phyloP scores from a whole-genome alignment of 2,888 invertebrate genomes.

The Druceiella hillmani region DNA sequence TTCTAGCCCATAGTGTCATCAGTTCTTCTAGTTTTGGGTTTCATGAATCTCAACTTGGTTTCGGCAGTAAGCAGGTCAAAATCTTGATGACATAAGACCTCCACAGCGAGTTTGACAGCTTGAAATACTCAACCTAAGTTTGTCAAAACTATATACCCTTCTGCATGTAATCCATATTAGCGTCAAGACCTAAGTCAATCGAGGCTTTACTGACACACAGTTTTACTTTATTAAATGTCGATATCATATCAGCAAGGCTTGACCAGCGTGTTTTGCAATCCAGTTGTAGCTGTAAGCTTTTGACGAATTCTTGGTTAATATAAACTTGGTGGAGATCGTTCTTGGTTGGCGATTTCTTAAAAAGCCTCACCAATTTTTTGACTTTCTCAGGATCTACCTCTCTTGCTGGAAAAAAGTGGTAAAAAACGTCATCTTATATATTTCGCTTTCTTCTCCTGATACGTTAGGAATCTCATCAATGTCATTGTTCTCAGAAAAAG shows the following conservation, averaged over 20 bases:
- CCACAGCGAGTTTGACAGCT: conserved; percentile 20
- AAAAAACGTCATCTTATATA: too few species aligned
- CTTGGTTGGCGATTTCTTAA: conserved; percentile 15
- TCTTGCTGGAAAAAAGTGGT: too few species aligned
- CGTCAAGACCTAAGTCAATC: conserved; percentile 17
- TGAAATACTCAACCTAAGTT: conserved; percentile 13
- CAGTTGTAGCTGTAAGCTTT: conserved; percentile 12
- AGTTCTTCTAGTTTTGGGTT: conserved; percentile 20
- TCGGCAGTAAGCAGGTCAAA: conserved; percentile 19
- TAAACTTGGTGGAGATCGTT: conserved; percentile 17
- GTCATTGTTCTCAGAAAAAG: too few species aligned
- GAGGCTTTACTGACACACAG: conserved; percentile 20
- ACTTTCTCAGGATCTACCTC: too few species aligned
- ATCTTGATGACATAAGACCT: conserved; percentile 20
- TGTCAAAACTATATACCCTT: conserved; percentile 14
- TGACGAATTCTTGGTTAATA: conserved; percentile 10
- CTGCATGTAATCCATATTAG: conserved; percentile 15
- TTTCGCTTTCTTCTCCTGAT: too few species aligned
- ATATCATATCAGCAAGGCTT: conserved; percentile 15
- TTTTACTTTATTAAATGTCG: conserved; percentile 18
- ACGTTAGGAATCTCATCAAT: too few species aligned
- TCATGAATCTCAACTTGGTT: conserved; percentile 19
- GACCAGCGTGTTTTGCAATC: conserved; percentile 19
- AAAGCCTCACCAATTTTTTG: conserved; percentile 9
- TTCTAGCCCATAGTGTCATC: conserved; percentile 17